Conservation (phyloP, 2,113 vertebrate species). For the Rhombomys opimus region DNA sequence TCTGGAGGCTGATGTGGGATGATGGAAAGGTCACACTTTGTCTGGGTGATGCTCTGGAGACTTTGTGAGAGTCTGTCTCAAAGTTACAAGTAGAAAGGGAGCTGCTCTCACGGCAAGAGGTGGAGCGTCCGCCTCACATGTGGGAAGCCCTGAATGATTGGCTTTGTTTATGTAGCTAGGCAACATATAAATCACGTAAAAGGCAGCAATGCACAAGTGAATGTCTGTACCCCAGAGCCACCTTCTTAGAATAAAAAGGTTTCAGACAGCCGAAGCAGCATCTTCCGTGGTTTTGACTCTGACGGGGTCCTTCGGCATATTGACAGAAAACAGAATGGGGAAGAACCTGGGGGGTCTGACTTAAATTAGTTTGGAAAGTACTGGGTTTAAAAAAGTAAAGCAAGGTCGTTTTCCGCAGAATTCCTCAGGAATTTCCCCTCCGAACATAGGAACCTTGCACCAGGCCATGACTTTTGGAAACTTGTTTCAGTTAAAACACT, state of each 20-base stretch:
- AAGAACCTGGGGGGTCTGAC: neutral
- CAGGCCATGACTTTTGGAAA: neutral
- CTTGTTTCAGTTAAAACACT: neutral
- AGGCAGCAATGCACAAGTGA: neutral
- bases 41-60: too few relatives aligned
- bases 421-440: neutral
- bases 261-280: neutral
- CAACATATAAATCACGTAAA: neutral
- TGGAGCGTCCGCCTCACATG: neutral
- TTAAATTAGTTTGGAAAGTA: slow-evolving; percentile 22
- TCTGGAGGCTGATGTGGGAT: neutral
- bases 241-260: neutral
- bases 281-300: neutral
- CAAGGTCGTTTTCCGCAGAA: slow-evolving; percentile 9
- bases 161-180: neutral
- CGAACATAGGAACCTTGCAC: neutral
- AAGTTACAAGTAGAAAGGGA: neutral
- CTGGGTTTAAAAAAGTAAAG: slow-evolving; percentile 28
- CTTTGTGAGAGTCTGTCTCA: neutral
- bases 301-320: neutral
- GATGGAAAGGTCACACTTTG: neutral
- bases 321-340: neutral
- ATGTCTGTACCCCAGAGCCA: neutral
- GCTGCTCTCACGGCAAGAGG: neutral
- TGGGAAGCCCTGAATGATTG: neutral